Conservation (phyloP, 2,113 vertebrate genomes). For the Ranitomeya imitator region DNA sequence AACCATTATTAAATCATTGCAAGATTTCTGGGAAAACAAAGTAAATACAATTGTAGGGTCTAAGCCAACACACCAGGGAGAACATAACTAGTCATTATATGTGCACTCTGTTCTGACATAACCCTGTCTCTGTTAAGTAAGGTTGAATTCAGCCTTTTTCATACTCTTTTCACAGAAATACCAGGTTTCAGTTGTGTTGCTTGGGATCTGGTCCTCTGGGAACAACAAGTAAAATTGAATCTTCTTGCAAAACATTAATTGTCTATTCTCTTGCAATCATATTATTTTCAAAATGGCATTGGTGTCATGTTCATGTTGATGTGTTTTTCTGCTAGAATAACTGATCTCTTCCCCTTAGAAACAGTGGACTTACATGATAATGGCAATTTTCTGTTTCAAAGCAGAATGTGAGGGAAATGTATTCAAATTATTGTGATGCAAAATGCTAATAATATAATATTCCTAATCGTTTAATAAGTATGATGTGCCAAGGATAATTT, state of each 20-base stretch:
- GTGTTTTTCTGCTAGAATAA: conserved; percentile 56
- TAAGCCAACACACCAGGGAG: conserved; percentile 18
- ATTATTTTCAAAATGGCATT: conserved; percentile 65
- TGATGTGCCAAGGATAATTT: not conserved
- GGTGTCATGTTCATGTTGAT: conserved; percentile 60
- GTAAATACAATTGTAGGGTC: conserved; percentile 17
- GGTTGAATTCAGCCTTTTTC: conserved; percentile 6
- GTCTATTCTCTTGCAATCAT: conserved; percentile 63
- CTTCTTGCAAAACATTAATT: conserved; percentile 66
- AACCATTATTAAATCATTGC: not conserved
- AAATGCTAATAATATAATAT: not conserved
- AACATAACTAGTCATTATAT: not conserved
- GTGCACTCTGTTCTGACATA: not conserved
- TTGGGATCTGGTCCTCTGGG: conserved; percentile 54
- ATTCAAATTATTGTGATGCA: not conserved
- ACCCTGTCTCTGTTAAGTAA: not conserved
- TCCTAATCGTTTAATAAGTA: not conserved
- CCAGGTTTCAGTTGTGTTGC: conserved; percentile 61
- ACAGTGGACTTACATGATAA: not conserved
- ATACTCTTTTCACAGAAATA: conserved; percentile 60
- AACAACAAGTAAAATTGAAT: conserved; percentile 68
- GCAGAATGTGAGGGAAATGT: conserved; percentile 5
- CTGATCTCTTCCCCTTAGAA: conserved; percentile 59
- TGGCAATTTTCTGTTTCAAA: conserved; percentile 27
- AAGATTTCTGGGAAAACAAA: not conserved